phyloP scores from a whole-genome alignment of 2,113 vertebrate genomes.

The Aldabrachelys gigantea region DNA sequence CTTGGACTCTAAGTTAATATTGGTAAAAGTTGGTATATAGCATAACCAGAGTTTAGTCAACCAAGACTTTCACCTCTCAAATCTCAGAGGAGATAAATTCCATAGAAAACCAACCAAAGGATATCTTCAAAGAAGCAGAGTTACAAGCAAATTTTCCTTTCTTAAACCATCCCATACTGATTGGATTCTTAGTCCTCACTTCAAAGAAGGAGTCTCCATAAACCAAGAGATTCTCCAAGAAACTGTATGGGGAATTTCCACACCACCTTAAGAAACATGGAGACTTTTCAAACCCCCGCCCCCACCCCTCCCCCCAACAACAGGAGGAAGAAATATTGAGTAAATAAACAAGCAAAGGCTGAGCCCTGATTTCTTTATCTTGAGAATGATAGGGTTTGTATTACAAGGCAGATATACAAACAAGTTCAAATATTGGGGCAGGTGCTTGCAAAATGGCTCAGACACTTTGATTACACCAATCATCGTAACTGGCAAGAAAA shows the following conservation, averaged over 20 bases:
- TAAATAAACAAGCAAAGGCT: not conserved
- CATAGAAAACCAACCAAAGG: not conserved
- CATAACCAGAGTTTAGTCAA: not conserved
- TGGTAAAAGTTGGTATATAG: not conserved
- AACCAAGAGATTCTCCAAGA: not conserved
- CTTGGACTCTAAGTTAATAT: not conserved
- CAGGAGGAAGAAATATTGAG: not conserved
- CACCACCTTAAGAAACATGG: not conserved
- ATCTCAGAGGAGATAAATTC: not conserved
- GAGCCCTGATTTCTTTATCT: not conserved
- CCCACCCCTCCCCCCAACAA: not conserved
- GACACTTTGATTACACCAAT: not conserved
- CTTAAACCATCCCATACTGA: not conserved
- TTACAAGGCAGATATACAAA: not conserved
- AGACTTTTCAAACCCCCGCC: not conserved
- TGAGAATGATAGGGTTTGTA: not conserved
- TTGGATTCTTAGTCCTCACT: not conserved
- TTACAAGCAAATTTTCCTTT: fast-evolving
- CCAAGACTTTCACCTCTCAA: not conserved
- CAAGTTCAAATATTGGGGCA: not conserved
- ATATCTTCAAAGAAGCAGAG: not conserved
- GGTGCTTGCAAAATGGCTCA: not conserved
- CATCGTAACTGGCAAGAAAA: not conserved
- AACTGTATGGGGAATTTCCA: not conserved
- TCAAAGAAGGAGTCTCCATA: not conserved